Conservation (phyloP, 2,888 invertebrate species). For the Ormyrus nitidulus region DNA sequence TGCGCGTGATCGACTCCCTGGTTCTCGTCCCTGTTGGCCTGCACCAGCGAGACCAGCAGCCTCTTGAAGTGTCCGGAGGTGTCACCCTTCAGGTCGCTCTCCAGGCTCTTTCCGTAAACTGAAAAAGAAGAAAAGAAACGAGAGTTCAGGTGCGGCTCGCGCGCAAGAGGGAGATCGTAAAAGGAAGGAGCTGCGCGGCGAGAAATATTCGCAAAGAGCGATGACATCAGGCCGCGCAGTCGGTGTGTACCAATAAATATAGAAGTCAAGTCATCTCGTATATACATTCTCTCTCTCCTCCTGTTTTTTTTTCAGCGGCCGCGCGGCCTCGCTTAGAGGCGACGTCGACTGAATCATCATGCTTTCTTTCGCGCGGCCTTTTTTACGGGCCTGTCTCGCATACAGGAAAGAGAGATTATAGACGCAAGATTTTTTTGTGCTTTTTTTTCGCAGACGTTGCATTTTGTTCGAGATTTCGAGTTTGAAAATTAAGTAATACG, state of each 20-base stretch:
- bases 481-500: no score
- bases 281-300: constrained; percentile 5
- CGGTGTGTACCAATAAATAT: constrained; percentile 61
- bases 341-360: background rate
- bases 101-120: constrained; percentile 90
- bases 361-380: background rate
- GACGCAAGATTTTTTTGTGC: no score
- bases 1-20: constrained; percentile 88
- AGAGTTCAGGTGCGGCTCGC: background rate
- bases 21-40: constrained; percentile 94
- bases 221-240: constrained; percentile 64
- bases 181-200: background rate
- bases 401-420: constrained; percentile 10
- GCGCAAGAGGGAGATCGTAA: background rate
- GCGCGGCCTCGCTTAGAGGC: constrained; percentile 12
- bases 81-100: constrained; percentile 92
- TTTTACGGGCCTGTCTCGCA: background rate
- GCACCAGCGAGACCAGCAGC: constrained; percentile 90
- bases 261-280: constrained; percentile 69
- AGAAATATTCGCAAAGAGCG: constrained; percentile 57
- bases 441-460: no score
- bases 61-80: constrained; percentile 97
- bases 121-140: constrained; percentile 61
- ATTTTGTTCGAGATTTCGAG: no score
- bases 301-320: constrained; percentile 6